Evolutionary conservation across 2,797 vertebrate species (phyloP), one percentile per base, ranked within the genome.

Genomic region (Cirrhinus molitorella): DNA sequence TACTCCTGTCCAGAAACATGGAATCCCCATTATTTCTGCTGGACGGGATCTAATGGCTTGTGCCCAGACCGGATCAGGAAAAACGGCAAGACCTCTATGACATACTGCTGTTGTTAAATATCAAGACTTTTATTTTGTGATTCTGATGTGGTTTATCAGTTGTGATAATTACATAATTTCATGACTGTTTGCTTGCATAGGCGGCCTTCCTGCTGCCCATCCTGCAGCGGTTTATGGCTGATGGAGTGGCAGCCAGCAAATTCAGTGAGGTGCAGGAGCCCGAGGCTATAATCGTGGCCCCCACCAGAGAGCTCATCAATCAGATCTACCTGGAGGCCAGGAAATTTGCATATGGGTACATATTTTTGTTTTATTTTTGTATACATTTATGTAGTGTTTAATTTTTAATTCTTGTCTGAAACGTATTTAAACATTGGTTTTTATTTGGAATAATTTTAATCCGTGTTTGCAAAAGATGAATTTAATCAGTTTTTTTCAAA

Each of bases 31-130:
- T 86, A 89, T 97, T 80, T 86, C 95, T 71, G 94, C 95, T 0
- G 96, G 96, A 81, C 93, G 97, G 55, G 98, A 99, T 89, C 93
- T 99, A 81, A 99, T 99, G 98, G 98, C 98, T 3, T 99, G 98
- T 86, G 98, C 98, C 9, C 98, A 99, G 83, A 99, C 98, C 0
- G 98, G 98, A 53, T 99, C 98, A 5, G 98, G 98, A 3, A 99
- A 99, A 93, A 99, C 98, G 66, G 98, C 98, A 91, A 96, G 96
- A 79, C 55, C 21, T 72, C 5, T 9, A 25, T 11, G 16, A 17
- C 37, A 7, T 21, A 9, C 28, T 55, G 57, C 45, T 73, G 21
- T 74, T 31, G 23, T 72, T 23, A 34, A 12, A 37, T 61, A 16
- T 2, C 10, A 12, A 19, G 49, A 43, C 40, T 43, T 43, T 43